These are phyloP conservation scores for Euthynnus affinis DNA, from an alignment of 2,797 vertebrate species.

Conservation along the genomic window DNA sequence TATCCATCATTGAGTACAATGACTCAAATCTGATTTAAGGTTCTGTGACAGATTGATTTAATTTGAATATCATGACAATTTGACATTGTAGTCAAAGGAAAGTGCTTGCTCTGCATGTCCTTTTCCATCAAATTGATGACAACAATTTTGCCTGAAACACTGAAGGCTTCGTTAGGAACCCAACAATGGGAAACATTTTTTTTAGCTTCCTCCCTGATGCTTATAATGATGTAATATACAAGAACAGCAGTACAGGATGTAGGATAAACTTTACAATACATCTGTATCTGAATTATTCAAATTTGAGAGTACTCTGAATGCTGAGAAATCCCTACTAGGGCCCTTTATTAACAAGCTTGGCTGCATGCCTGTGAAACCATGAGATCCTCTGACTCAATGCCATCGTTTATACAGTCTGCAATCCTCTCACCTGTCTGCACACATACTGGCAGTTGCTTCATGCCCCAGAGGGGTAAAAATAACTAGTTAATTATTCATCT, in stretches of 20 bases:
- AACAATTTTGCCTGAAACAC: constrained; percentile 8
- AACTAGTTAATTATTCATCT: constrained; percentile 79
- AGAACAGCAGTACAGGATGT: constrained; percentile 34
- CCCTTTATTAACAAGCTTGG: constrained; percentile 79
- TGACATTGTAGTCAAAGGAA: constrained; percentile 41
- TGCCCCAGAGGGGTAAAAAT: constrained; percentile 75
- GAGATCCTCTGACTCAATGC: constrained; percentile 78
- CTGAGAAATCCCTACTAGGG: constrained; percentile 48
- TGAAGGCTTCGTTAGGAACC: constrained; percentile 22
- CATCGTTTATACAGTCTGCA: constrained; percentile 81
- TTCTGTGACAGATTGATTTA: constrained; percentile 43
- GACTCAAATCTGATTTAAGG: constrained; percentile 26
- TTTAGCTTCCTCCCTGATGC: background rate
- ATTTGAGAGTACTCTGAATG: constrained; percentile 66
- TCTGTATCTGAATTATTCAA: constrained; percentile 72
- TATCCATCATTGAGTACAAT: constrained; percentile 25
- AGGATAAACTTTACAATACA: constrained; percentile 54
- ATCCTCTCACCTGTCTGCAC: constrained; percentile 84
- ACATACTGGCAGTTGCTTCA: constrained; percentile 67
- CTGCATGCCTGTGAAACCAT: constrained; percentile 75
- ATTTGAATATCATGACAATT: constrained; percentile 41
- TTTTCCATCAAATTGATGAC: constrained; percentile 24
- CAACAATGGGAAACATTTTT: constrained; percentile 17
- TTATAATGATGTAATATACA: constrained; percentile 32
- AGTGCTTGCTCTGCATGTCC: constrained; percentile 34